Percentiles rank a stretch among this genome's conserved stretches.
Conservation (phyloP, 2,888 invertebrate genomes). For the Polylopha cassiicola region DNA sequence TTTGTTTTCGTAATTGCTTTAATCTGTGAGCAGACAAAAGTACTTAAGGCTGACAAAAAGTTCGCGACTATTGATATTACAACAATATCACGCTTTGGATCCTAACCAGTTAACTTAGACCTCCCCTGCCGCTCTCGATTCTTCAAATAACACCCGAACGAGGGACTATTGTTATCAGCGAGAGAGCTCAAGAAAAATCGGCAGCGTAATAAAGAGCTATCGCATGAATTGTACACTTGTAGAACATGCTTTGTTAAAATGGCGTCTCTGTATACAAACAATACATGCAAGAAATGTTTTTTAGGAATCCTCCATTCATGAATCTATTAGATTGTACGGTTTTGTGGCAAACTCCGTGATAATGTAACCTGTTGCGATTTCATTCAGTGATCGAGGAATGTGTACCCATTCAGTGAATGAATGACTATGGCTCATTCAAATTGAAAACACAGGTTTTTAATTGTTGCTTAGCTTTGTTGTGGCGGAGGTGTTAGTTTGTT, state of each 20-base stretch:
- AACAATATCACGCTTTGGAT: constrained; percentile 71
- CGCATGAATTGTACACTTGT: constrained; percentile 75
- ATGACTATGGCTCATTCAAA: constrained; percentile 40
- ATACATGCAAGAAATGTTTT: constrained; percentile 75
- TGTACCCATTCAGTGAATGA: constrained; percentile 41
- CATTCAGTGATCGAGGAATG: constrained; percentile 33
- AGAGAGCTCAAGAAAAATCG: constrained; percentile 56
- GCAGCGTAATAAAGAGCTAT: constrained; percentile 71
- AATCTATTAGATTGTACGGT: constrained; percentile 64
- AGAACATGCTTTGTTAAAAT: constrained; percentile 64
- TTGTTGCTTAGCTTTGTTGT: constrained; percentile 12
- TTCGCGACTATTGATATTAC: constrained; percentile 70
- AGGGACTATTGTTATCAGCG: constrained; percentile 39
- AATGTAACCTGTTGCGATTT: constrained; percentile 64
- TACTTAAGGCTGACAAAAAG: constrained; percentile 65
- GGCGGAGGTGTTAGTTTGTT: constrained; percentile 4
- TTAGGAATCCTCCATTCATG: constrained; percentile 73
- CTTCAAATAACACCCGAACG: constrained; percentile 31
- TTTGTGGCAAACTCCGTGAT: constrained; percentile 60
- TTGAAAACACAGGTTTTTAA: constrained; percentile 20
- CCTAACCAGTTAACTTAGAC: constrained; percentile 55
- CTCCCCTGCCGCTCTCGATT: constrained; percentile 37
- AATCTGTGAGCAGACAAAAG: constrained; percentile 64
- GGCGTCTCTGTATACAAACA: constrained; percentile 72
- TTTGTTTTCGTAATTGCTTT: constrained; percentile 64